phyloP scores from a whole-genome alignment of 2,113 vertebrate genomes.

The Notiomystis cincta region DNA sequence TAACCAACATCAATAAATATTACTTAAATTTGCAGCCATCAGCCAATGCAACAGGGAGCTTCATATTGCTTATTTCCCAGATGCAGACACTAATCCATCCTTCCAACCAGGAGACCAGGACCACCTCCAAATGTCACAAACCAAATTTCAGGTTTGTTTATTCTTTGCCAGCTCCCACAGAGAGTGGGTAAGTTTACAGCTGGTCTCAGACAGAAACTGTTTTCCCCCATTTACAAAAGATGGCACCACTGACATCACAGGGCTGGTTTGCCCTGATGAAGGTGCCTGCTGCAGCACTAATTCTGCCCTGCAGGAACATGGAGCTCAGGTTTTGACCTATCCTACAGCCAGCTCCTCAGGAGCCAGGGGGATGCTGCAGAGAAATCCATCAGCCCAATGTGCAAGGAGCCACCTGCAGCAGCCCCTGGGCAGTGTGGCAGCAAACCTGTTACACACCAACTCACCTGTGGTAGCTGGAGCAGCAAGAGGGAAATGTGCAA shows the following conservation, averaged over 20 bases:
- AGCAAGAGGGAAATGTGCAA: background rate
- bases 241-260: too few relatives aligned
- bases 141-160: background rate
- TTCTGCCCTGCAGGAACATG: background rate
- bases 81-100: background rate
- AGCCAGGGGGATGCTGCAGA: background rate
- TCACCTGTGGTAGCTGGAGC: rapidly evolving
- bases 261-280: rapidly evolving
- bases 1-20: background rate
- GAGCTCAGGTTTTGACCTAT: background rate
- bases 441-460: background rate
- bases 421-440: background rate
- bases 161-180: background rate
- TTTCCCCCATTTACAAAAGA: background rate
- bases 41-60: background rate
- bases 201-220: background rate
- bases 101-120: background rate
- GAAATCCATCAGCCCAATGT: background rate
- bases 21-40: background rate
- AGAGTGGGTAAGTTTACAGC: background rate
- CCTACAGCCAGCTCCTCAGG: background rate
- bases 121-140: background rate
- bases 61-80: background rate
- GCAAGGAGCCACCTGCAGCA: background rate
- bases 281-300: background rate